Evolutionary conservation across 2,797 vertebrate species (phyloP), one percentile per base, ranked within the genome.

Genomic region (Lacerta agilis): DNA sequence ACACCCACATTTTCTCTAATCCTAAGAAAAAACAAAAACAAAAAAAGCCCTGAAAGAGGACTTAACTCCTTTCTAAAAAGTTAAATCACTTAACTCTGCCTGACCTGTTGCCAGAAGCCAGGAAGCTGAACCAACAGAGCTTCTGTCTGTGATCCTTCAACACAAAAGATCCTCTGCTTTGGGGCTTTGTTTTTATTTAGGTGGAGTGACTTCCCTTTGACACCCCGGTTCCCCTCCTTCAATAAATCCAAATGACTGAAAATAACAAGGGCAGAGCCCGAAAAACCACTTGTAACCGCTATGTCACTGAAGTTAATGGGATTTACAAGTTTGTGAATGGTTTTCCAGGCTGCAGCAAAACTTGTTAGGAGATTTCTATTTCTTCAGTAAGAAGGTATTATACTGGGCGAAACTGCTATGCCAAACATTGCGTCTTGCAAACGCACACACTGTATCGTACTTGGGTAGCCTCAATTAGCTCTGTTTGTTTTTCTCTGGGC

Each of bases 31-130:
- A 78, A 86, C 18, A 64, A 81, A 90, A 87, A 58, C 8, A 45
- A 77, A 75, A 77, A 38, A 88, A 91, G 49, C 49, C 49, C 89
- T 78, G 41, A 85, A 80, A 66, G 80, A 79, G 29, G 58, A 29
- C 55, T 43, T 76, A 72, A 66, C 75, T 85, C 67, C 38, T 55
- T 91, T 85, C 75, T 41, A 66, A 49, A 81, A 71, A 91, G 75
- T 83, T 88, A 92, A 88, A 88, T 86, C n/a, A 75, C 92, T 91
- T 91, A 91, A 91, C 87, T 88, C 67, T 73, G 86, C 72, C 77
- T 86, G 86, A 81, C 77, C 85, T 85, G 79, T 87, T 69, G 64
- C 82, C 72, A 72, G 73, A 20, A 87, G 73, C 85, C 81, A 91
- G 87, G 81, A 89, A 71, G 71, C 61, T 72, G 71, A 79, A 87